phyloP scores from a whole-genome alignment of 2,888 invertebrate genomes.

The Drosophila lacicola region DNA sequence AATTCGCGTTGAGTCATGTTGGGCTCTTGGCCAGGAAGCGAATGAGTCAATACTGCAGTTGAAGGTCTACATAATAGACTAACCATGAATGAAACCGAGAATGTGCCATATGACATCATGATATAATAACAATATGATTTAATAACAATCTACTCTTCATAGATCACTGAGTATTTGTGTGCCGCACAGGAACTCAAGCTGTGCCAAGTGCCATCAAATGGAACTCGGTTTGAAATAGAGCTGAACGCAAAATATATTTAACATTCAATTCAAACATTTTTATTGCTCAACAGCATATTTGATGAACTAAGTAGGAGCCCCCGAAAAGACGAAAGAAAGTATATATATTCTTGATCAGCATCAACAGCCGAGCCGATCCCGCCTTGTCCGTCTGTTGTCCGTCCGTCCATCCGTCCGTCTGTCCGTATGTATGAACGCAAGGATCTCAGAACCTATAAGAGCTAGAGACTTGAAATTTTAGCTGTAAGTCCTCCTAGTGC shows the following conservation, averaged over 20 bases:
- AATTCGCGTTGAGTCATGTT: constrained; percentile 48
- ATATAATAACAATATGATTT: constrained; percentile 11
- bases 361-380: too few species aligned
- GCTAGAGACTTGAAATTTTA: too few species aligned
- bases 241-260: not conserved
- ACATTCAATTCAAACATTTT: too few species aligned
- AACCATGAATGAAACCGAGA: constrained; percentile 31
- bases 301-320: too few species aligned
- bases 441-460: too few species aligned
- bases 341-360: too few species aligned
- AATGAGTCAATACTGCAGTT: constrained; percentile 32
- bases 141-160: constrained; percentile 13
- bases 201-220: constrained; percentile 6
- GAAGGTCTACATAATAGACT: constrained; percentile 19
- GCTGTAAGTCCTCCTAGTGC: too few species aligned
- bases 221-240: not conserved
- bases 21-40: constrained; percentile 54
- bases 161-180: constrained; percentile 35
- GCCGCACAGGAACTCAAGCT: constrained; percentile 15
- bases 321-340: too few species aligned
- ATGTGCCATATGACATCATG: constrained; percentile 41
- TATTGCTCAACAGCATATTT: too few species aligned
- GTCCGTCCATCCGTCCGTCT: too few species aligned
- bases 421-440: too few species aligned
- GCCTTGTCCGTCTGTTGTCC: too few species aligned